Conservation (phyloP, 30 jellyfish, hydroid and myxozoan species). For the Sanderia malayensis region DNA sequence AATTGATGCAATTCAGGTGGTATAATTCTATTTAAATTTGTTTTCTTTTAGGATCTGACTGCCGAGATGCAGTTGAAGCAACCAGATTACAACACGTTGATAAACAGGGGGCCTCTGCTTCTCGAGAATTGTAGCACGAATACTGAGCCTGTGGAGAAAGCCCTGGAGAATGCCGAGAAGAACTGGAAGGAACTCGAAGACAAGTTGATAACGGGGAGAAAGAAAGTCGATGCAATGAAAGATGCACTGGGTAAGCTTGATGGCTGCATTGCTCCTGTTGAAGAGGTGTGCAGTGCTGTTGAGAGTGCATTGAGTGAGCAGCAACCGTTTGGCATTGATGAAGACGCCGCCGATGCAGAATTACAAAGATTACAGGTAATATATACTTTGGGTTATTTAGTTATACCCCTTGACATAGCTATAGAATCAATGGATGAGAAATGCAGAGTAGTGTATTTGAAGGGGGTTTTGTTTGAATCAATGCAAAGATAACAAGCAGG, state of each 20-base stretch:
- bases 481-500: no score
- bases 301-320: constrained; percentile 48
- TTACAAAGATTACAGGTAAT: constrained; percentile 47
- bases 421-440: no score
- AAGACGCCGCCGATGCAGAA: constrained; percentile 58
- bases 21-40: no score
- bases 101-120: constrained; percentile 46
- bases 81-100: constrained; percentile 55
- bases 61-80: constrained; percentile 47
- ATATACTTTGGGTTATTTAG: no score
- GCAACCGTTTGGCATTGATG: constrained; percentile 64
- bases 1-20: no score
- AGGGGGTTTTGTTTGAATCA: no score
- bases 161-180: constrained; percentile 36
- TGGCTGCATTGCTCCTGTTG: constrained; percentile 49
- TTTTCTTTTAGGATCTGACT: constrained; percentile 30
- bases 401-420: no score
- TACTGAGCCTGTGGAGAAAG: constrained; percentile 76
- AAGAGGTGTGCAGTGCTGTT: constrained; percentile 61
- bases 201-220: constrained; percentile 33
- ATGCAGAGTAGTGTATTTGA: no score
- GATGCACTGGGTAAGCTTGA: constrained; percentile 36
- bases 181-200: constrained; percentile 64
- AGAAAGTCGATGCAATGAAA: constrained; percentile 67
- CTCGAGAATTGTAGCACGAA: constrained; percentile 66